Base-by-base conservation (phyloP, 2,888 invertebrate genomes). In the Hyppa rectilinea region DNA sequence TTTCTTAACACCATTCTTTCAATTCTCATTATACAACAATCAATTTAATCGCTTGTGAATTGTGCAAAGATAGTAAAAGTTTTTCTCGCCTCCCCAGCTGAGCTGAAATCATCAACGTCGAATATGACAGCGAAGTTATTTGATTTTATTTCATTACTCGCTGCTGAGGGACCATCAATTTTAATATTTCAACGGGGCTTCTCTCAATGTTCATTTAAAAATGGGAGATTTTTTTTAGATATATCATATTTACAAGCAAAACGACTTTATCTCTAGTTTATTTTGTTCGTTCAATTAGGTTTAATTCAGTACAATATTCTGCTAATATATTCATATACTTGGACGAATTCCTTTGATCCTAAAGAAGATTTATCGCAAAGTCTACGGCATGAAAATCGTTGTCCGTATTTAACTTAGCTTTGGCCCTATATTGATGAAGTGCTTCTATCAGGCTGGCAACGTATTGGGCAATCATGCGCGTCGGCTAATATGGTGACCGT, bases 321-420 rank as follows among this genome's bases (percentile, higher is more conserved):
- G 36, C 20, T 58, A n/a, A n/a, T n/a, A n/a, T n/a, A n/a, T n/a
- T n/a, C n/a, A 63, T 66, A 66, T 65, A 43, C 63, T 55, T 53
- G 43, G 36, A 61, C 47, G 3, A 73, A 69, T 71, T 72, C 60
- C 45, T 78, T 66, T 71, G 50, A 78, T 67, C 52, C 60, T 78
- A 73, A 83, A 75, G 77, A 61, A 75, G 52, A 70, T 70, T 59
- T 45, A 66, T 74, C 56, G 50, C 49, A 55, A 70, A 78, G 71
- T 71, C 45, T 17, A 47, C 40, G 29, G 17, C 60, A 56, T 69
- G 38, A 49, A 49, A 34, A 70, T 65, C 34, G 60, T 58, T 12
- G 50, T 38, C 53, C 58, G 17, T 36, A 56, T 29, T 43, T 49
- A 38, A 45, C 31, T 23, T 47, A 79, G 38, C 38, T 38, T 29